Evolutionary conservation across 2,888 invertebrate genomes (phyloP).

Genomic region (Agrochola macilenta): DNA sequence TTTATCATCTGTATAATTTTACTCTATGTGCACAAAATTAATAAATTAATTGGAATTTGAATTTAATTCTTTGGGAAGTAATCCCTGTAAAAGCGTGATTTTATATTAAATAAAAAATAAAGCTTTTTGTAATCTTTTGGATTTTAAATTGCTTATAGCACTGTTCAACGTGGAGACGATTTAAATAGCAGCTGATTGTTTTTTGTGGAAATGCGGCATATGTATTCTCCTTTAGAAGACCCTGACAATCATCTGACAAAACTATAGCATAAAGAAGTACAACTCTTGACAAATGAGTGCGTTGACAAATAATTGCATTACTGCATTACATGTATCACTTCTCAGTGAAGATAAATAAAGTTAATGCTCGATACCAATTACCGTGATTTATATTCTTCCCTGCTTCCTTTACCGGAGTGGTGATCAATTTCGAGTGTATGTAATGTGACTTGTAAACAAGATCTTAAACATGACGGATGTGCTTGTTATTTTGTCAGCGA

Average conservation of each 20-base stretch:
- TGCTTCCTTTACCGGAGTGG: slow-evolving; percentile 33
- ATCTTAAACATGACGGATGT: slow-evolving; percentile 46
- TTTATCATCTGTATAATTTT: too few relatives aligned
- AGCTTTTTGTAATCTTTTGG: too few relatives aligned
- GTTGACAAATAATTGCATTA: slow-evolving; percentile 61
- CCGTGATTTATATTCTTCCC: slow-evolving; percentile 53
- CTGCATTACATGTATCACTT: slow-evolving; percentile 53
- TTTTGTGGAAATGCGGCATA: neutral
- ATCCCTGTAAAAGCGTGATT: too few relatives aligned
- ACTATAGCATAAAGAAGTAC: neutral
- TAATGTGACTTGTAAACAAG: slow-evolving; percentile 55
- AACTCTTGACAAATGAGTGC: slow-evolving; percentile 32
- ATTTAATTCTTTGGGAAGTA: too few relatives aligned
- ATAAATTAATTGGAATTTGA: too few relatives aligned
- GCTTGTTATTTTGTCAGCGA: slow-evolving; percentile 14
- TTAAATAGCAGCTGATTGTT: too few relatives aligned
- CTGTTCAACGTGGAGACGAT: too few relatives aligned
- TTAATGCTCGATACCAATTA: slow-evolving; percentile 60
- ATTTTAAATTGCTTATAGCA: too few relatives aligned
- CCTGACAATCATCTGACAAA: neutral
- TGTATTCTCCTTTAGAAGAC: neutral
- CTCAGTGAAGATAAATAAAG: slow-evolving; percentile 45
- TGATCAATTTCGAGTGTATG: slow-evolving; percentile 50
- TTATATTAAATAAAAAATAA: too few relatives aligned
- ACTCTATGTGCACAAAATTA: too few relatives aligned